Evolutionary conservation across 2,797 vertebrate species (phyloP), one percentile per base, ranked within the genome.

Genomic region (Notolepis coatsorum): DNA sequence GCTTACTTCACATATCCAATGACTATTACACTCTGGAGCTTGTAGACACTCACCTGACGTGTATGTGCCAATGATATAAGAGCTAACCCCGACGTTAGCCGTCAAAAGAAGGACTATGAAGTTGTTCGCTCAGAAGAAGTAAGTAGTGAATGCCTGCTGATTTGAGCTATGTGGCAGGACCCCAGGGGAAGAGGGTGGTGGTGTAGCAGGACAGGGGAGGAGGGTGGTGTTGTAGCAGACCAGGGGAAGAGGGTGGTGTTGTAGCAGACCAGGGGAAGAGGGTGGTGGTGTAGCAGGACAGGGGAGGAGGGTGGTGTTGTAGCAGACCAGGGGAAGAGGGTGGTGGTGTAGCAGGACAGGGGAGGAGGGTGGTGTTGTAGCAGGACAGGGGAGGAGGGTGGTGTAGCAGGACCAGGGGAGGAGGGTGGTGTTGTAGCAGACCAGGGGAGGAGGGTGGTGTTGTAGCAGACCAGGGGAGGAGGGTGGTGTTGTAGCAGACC

Each of bases 121-220:
- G 82, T 77, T 79, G 52, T 53, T 63, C 27, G 41, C 39, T 7
- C 35, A 73, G 68, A 65, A 15, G 70, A 13, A 5, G 50, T n/a
- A n/a, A 9, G 25, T 43, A 45, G 68, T 77, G 61, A 77, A 71
- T 58, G 79, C 57, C 79, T 72, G 82, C 71, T 72, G 79, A 65
- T 63, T 67, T 23, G 70, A 68, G 71, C 84, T 85, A 89, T 90
- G 85, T 92, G 90, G 88, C 82, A 80, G 53, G 30, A 28, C 28
- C 56, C 61, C 60, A 64, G 38, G 55, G 60, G 75, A 71, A 66
- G 75, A 25, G 76, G 65, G 35, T 70, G 70, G 13, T 42, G 23
- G 8, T 52, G 21, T 21, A 55, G 66, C 35, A 72, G 42, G n/a
- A n/a, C n/a, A n/a, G 58, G 41, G 71, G 52, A 23, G 59, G 64